Evolutionary conservation across 1,140 invertebrate genomes (phyloP), one percentile per base, ranked within the genome.

Genomic region (Neodiprion lecontei): DNA sequence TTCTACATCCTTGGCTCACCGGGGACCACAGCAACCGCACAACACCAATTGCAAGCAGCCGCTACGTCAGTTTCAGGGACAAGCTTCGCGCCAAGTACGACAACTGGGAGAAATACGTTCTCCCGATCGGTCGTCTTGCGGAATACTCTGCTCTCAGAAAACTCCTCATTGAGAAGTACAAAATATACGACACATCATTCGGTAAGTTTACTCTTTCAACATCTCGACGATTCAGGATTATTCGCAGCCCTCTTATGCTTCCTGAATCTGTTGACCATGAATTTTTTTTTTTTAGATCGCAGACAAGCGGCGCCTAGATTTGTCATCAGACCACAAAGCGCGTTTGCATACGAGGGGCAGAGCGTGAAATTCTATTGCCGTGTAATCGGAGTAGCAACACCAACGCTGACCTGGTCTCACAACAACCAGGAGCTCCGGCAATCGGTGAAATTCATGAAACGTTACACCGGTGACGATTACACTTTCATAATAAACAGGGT

Each of bases 391-490:
- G 93, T 96, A 74, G 97, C 98, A 23, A 92, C 97, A 23, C 96
- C 98, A 4, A 98, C 97, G 10, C 91, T 99, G 50, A 96, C 96
- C 23, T 99, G 99, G 99, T 96, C 93, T 78, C 94, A 96, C 78
- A 97, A 98, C 87, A 97, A 96, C 84, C 91, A 93, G 78, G 97
- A 99, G 82, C 89, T 99, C n/a, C 91, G 95, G 72, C 98, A 99
- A 88, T 98, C 97, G 79, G 97, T 99, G 40, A 99, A 99, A 88
- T 98, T 97, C 88, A 99, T 99, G 98, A 99, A 99, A 89, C 93
- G 98, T 78, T 99, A 99, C 84, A 90, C 93, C 48, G 96, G 96
- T 53, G 97, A 98, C 78, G 97, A 99, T 85, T 99, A 98, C 85
- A 97, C 97, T 81, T 98, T 99, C 84, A 94, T 98, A 67, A 99